Percentiles rank a stretch among this genome's conserved stretches.
These are phyloP conservation scores for Nyctibius grandis DNA, from an alignment of 2,797 vertebrate species.

Conservation along the genomic window DNA sequence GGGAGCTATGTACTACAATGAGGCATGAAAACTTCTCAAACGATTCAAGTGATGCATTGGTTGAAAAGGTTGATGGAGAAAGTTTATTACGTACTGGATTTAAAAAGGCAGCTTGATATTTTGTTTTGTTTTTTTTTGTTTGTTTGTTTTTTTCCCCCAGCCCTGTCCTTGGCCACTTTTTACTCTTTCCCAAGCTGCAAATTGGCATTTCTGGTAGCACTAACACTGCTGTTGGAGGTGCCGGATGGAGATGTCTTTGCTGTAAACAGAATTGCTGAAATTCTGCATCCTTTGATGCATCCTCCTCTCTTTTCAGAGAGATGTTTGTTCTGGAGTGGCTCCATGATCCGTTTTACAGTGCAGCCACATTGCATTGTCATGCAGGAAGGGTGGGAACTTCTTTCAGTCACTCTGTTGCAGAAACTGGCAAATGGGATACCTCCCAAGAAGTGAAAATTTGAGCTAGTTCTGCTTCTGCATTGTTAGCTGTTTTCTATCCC, in stretches of 20 bases:
- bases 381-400: background rate
- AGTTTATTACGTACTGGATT: background rate
- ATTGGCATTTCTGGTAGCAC: background rate
- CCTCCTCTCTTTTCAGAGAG: background rate
- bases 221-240: background rate
- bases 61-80: background rate
- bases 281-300: background rate
- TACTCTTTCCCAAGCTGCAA: background rate
- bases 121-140: background rate
- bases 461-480: background rate
- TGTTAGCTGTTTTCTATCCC: background rate
- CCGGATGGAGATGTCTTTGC: background rate
- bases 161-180: background rate
- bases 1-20: background rate
- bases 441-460: background rate
- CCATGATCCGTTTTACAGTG: background rate
- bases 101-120: background rate
- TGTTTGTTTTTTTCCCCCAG: background rate
- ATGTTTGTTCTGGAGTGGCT: background rate
- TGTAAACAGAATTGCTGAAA: background rate
- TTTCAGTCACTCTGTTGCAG: background rate
- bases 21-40: background rate
- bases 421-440: background rate
- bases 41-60: background rate
- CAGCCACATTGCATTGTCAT: background rate